Evolutionary conservation across 2,113 vertebrate genomes (phyloP).

Genomic region (Struthidea cinerea): DNA sequence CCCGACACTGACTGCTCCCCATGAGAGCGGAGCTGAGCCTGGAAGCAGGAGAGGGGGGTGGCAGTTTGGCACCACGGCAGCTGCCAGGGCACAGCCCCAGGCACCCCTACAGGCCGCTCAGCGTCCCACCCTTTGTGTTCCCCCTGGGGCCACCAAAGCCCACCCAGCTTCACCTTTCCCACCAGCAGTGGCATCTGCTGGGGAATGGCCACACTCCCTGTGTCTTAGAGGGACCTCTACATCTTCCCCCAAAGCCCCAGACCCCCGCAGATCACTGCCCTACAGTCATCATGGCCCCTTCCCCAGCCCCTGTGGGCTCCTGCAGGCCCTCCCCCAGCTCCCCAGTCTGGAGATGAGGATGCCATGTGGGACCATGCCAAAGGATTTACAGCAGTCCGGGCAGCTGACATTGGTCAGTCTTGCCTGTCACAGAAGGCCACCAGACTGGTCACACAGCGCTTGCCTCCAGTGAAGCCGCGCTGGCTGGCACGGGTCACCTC

Average conservation of each 20-base stretch:
- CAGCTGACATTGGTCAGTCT: not conserved
- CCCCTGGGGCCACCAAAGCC: not conserved
- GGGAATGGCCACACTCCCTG: not conserved
- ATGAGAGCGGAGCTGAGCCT: not conserved
- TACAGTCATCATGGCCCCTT: not conserved
- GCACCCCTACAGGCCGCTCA: not conserved
- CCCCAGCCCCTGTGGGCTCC: not conserved
- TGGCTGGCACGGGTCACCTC: not conserved
- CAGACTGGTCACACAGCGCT: not conserved
- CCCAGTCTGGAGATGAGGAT: not conserved
- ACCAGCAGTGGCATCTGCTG: no score
- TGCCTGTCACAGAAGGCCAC: not conserved
- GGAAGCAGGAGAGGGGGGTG: not conserved
- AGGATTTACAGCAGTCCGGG: not conserved
- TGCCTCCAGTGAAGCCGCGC: not conserved
- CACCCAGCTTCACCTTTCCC: not conserved
- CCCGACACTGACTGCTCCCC: not conserved
- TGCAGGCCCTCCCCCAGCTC: not conserved
- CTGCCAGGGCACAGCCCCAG: not conserved
- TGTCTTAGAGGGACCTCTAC: no score
- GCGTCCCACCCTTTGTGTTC: not conserved
- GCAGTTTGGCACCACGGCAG: not conserved
- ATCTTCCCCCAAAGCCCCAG: not conserved
- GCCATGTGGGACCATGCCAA: not conserved
- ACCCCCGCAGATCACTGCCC: not conserved